phyloP scores from a whole-genome alignment of 2,113 vertebrate species.

The Callospermophilus lateralis region DNA sequence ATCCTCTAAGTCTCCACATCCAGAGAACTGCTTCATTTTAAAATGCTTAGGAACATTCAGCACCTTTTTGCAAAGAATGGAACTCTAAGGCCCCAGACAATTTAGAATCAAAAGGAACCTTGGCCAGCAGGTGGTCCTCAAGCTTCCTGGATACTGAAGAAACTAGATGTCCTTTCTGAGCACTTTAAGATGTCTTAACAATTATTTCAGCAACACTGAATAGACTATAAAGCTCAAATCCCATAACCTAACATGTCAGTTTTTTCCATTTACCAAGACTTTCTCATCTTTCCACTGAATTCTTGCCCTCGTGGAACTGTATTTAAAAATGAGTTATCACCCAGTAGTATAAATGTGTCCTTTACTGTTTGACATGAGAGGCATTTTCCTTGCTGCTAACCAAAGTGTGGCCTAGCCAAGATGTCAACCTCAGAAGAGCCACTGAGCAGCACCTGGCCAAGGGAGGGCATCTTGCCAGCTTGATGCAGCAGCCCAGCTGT shows the following conservation, averaged over 20 bases:
- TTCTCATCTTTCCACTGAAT: neutral
- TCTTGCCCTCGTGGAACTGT: conserved; percentile 35
- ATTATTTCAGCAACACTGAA: neutral
- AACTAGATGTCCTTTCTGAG: neutral
- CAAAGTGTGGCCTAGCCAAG: neutral
- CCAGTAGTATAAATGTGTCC: neutral
- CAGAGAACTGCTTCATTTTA: conserved; percentile 2
- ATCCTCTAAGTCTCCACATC: neutral
- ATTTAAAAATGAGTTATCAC: neutral
- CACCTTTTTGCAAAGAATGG: neutral
- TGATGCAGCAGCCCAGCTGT: neutral
- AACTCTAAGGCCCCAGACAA: neutral
- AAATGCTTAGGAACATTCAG: neutral
- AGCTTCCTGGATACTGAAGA: neutral
- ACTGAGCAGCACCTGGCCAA: neutral
- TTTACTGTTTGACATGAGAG: neutral
- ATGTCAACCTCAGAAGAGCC: neutral
- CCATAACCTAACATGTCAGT: neutral
- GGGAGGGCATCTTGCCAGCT: neutral
- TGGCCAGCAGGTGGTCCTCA: neutral
- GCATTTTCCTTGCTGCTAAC: conserved; percentile 12
- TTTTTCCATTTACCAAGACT: neutral
- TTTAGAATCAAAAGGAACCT: neutral
- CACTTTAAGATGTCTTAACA: conserved; percentile 3
- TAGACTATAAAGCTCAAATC: neutral